Percentiles rank a stretch among this genome's conserved stretches.
phyloP scores from a whole-genome alignment of 2,888 invertebrate species.

The Catocala nupta region DNA sequence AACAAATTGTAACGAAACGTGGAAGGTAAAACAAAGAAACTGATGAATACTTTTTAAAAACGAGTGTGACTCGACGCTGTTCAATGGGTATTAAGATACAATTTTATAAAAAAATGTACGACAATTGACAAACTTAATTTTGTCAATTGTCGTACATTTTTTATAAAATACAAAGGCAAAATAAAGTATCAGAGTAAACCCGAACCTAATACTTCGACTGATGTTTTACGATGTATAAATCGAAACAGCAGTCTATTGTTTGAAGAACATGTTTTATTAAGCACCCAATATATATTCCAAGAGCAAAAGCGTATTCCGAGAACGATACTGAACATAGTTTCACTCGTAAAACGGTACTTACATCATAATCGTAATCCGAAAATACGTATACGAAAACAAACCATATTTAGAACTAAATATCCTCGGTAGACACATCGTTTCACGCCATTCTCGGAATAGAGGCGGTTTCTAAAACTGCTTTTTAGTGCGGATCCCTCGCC shows the following conservation, averaged over 20 bases:
- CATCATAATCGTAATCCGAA: conserved; percentile 28
- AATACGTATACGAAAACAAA: conserved; percentile 45
- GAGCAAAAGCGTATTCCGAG: conserved; percentile 26
- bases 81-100: conserved; percentile 1
- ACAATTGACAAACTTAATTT: no score
- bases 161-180: no score
- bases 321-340: conserved; percentile 8
- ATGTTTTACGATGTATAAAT: conserved; percentile 18
- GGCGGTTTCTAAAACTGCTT: conserved; percentile 61
- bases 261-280: conserved; percentile 23
- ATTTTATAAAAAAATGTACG: not conserved
- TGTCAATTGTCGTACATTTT: no score
- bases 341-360: conserved; percentile 20
- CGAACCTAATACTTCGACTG: not conserved
- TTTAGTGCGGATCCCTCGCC: conserved; percentile 53
- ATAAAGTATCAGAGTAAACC: no score
- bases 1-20: conserved; percentile 33
- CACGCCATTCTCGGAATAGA: conserved; percentile 62
- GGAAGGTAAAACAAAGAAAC: conserved; percentile 6
- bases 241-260: conserved; percentile 17
- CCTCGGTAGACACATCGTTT: conserved; percentile 34
- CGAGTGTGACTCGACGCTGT: conserved; percentile 1
- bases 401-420: conserved; percentile 50
- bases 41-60: conserved; percentile 15
- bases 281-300: conserved; percentile 34